These are phyloP conservation scores for Himalopsyche anomala DNA, from an alignment of 2,888 invertebrate genomes.

Conservation along the genomic window DNA sequence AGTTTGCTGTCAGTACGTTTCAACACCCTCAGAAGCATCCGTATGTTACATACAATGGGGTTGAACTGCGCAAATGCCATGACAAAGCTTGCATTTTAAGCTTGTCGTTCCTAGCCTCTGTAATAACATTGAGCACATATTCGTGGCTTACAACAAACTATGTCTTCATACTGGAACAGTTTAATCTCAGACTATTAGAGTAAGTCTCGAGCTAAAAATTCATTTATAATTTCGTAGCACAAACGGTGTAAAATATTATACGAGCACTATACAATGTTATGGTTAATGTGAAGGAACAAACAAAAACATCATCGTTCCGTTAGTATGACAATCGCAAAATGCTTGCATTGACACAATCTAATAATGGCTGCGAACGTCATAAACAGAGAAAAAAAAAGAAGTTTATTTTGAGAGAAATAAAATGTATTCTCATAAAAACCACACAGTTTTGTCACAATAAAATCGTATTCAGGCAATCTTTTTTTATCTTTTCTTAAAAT, in stretches of 20 bases:
- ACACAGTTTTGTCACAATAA: no score
- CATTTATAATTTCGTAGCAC: constrained; percentile 56
- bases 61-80: constrained; percentile 40
- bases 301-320: not conserved
- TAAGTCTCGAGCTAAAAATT: constrained; percentile 58
- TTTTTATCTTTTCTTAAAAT: no score
- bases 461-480: no score
- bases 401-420: no score
- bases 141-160: constrained; percentile 55
- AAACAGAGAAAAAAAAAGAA: no score
- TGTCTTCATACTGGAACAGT: constrained; percentile 51
- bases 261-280: not conserved
- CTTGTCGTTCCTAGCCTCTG: constrained; percentile 34
- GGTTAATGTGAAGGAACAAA: not conserved
- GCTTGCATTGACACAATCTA: constrained; percentile 1
- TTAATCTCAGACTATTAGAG: constrained; percentile 59
- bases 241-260: constrained; percentile 3
- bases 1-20: no score
- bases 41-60: not conserved
- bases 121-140: constrained; percentile 36
- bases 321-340: not conserved
- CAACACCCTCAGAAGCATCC: not conserved
- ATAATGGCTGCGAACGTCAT: no score
- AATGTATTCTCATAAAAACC: no score
- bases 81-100: constrained; percentile 46